These are phyloP conservation scores for Entosphenus tridentatus DNA, from an alignment of 2,113 vertebrate species.

Conservation along the genomic window DNA sequence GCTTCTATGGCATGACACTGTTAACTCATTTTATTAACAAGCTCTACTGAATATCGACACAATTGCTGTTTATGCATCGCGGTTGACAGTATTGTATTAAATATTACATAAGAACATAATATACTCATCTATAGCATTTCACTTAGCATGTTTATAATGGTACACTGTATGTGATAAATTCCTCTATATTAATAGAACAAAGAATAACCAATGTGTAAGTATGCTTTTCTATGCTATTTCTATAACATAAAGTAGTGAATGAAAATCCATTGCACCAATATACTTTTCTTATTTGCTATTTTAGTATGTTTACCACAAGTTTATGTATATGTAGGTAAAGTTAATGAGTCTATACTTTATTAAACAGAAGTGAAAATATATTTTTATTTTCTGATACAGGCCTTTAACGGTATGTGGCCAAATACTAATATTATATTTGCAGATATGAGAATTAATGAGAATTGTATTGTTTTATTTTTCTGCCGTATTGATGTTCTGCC, in stretches of 20 bases:
- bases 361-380: conserved; percentile 3
- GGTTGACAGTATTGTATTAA: not conserved
- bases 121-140: conserved; percentile 6
- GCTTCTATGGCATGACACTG: conserved; percentile 6
- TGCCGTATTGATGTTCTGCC: conserved; percentile 2
- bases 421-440: conserved; percentile 6
- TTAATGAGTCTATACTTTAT: conserved; percentile 7
- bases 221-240: not conserved
- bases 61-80: not conserved
- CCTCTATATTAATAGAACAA: conserved; percentile 4
- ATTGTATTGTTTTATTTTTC: conserved; percentile 6
- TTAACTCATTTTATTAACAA: conserved; percentile 6
- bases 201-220: not conserved
- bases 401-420: conserved; percentile 5
- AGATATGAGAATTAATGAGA: conserved; percentile 1
- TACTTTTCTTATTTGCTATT: conserved; percentile 3
- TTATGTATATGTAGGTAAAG: conserved; percentile 7
- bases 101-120: not conserved
- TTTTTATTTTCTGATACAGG: conserved; percentile 6
- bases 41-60: conserved; percentile 4
- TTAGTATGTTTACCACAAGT: conserved; percentile 5
- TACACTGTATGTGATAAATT: conserved; percentile 6
- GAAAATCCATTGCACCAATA: conserved; percentile 3
- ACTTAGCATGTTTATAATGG: conserved; percentile 5
- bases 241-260: not conserved